Evolutionary conservation across 2,797 vertebrate species (phyloP).

Genomic region (Gallinago stenura): DNA sequence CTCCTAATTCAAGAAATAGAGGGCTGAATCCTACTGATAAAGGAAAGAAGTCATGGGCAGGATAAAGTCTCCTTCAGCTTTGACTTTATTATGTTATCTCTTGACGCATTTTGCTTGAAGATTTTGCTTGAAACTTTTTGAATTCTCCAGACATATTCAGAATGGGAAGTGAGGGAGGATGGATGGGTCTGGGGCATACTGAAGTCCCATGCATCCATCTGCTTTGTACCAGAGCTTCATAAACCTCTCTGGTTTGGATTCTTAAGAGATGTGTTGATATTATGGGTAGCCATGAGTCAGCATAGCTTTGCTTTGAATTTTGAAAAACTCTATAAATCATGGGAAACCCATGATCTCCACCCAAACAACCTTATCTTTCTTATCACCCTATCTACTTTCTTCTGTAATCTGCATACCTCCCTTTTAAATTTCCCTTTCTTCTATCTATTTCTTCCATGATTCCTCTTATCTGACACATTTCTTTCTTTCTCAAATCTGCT

Average conservation of each 20-base stretch:
- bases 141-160: not conserved
- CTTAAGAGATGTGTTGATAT: not conserved
- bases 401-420: not conserved
- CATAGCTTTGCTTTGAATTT: not conserved
- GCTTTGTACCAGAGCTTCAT: not conserved
- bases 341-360: not conserved
- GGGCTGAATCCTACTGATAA: not conserved
- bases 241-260: not conserved
- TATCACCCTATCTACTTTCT: not conserved
- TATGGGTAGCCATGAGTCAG: not conserved
- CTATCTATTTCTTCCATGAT: not conserved
- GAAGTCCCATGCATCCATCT: not conserved
- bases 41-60: not conserved
- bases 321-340: not conserved
- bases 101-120: not conserved
- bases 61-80: not conserved
- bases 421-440: not conserved
- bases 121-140: not conserved
- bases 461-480: not conserved
- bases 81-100: not conserved
- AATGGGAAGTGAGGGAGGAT: not conserved
- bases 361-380: not conserved
- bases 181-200: not conserved
- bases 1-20: not conserved
- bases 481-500: not conserved